A percentile compares a stretch with the other conserved stretches of the same genome.
Evolutionary conservation across 2,888 invertebrate species (phyloP).

Genomic region (Drosophila glabriapex): DNA sequence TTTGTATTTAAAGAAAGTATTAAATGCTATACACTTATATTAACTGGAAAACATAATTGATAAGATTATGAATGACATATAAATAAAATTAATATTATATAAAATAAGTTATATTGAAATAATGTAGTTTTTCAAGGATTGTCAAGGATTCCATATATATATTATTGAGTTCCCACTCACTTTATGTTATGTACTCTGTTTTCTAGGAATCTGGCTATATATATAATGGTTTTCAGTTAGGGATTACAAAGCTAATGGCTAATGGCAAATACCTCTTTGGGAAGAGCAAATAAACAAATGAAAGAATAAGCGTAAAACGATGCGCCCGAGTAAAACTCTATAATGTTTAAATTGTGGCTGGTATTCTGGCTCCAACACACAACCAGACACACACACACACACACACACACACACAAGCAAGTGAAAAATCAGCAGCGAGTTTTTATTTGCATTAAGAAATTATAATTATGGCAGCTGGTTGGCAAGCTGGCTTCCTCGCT

Average conservation of each 20-base stretch:
- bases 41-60: background rate
- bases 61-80: background rate
- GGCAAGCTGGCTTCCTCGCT: conserved; percentile 25
- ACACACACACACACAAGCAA: conserved; percentile 4
- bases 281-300: conserved; percentile 40
- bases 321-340: conserved; percentile 63
- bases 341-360: conserved; percentile 74
- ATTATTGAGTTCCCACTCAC: background rate
- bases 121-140: background rate
- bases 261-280: background rate
- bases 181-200: too few relatives aligned
- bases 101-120: background rate
- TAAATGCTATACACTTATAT: background rate
- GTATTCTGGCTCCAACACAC: conserved; percentile 25
- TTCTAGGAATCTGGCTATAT: accelerated
- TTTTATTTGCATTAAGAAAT: conserved; percentile 82
- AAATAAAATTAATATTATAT: background rate
- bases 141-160: background rate
- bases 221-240: background rate
- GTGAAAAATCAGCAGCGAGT: conserved; percentile 70
- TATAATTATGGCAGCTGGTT: conserved; percentile 79
- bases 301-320: conserved; percentile 42
- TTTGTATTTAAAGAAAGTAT: background rate
- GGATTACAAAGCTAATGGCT: too few relatives aligned
- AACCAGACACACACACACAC: conserved; percentile 3